phyloP scores from a whole-genome alignment of 2,888 invertebrate genomes.

The Acrobasis suavella region DNA sequence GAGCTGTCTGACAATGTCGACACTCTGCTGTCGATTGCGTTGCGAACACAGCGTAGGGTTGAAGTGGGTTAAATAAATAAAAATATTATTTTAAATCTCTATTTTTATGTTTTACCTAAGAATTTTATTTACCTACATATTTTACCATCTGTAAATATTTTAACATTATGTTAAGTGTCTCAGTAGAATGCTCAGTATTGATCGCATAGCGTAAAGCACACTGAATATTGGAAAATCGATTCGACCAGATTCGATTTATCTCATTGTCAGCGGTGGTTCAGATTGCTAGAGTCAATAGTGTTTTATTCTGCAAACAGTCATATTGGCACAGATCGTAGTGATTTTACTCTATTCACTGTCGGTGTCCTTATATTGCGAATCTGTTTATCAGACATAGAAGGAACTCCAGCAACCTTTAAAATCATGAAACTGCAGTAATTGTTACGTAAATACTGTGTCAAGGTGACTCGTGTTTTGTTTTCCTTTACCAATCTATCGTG shows the following conservation, averaged over 20 bases:
- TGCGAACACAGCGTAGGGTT: slow-evolving; percentile 10
- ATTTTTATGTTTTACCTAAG: slow-evolving; percentile 10
- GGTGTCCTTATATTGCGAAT: slow-evolving; percentile 20
- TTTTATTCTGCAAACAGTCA: slow-evolving; percentile 27
- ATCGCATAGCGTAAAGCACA: slow-evolving; percentile 15
- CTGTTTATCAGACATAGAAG: slow-evolving; percentile 22
- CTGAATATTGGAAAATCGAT: slow-evolving; percentile 25
- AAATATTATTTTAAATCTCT: neutral
- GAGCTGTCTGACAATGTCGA: neutral
- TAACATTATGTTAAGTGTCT: slow-evolving; percentile 23
- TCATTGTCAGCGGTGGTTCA: slow-evolving; percentile 32
- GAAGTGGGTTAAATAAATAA: neutral
- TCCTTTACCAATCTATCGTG: slow-evolving; percentile 42
- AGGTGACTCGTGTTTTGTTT: slow-evolving; percentile 45
- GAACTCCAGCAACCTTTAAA: slow-evolving; percentile 25
- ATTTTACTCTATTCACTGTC: neutral
- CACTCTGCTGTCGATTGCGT: neutral
- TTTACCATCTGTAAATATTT: slow-evolving; percentile 14
- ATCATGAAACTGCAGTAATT: slow-evolving; percentile 28
- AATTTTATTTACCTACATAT: slow-evolving; percentile 15
- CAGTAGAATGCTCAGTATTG: slow-evolving; percentile 22
- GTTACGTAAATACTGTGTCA: slow-evolving; percentile 46
- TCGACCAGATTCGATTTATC: slow-evolving; percentile 25
- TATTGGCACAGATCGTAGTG: slow-evolving; percentile 33
- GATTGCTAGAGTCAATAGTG: slow-evolving; percentile 27